A percentile compares a stretch with the other conserved stretches of the same genome.
Evolutionary conservation across 2,888 invertebrate genomes (phyloP).

Genomic region (Lepidocyrtoides sp.): DNA sequence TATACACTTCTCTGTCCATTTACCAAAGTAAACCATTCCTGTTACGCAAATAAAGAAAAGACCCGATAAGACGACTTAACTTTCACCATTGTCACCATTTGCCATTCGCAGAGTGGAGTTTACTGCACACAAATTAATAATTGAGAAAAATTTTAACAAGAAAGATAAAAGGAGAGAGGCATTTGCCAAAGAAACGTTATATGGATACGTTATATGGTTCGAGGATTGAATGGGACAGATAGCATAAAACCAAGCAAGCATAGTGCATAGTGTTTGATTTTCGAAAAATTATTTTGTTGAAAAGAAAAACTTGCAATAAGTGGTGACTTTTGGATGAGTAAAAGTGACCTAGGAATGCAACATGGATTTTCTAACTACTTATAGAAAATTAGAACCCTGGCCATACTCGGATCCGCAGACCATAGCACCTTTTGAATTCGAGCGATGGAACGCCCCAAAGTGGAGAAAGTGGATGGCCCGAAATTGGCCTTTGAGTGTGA

Average conservation of each 20-base stretch:
- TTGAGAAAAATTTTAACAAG: neutral
- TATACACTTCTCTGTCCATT: neutral
- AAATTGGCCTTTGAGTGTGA: slow-evolving; percentile 64
- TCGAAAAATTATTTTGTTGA: no score
- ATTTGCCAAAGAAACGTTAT: slow-evolving; percentile 9
- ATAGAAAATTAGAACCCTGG: slow-evolving; percentile 70
- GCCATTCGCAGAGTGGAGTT: no score
- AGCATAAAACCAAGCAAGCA: no score
- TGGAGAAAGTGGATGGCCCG: slow-evolving; percentile 75
- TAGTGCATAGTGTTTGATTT: no score
- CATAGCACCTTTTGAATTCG: slow-evolving; percentile 66
- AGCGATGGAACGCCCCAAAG: slow-evolving; percentile 60
- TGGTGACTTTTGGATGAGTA: no score
- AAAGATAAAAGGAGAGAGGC: neutral
- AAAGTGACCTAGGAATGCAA: neutral
- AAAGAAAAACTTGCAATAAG: no score
- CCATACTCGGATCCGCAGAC: slow-evolving; percentile 73
- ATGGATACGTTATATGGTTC: no score
- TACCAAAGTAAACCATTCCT: neutral
- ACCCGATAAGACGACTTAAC: no score
- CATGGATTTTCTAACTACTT: slow-evolving; percentile 21
- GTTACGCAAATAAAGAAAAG: neutral
- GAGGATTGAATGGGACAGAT: no score
- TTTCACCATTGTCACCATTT: no score
- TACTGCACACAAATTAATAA: no score